Conservation (phyloP, 2,797 vertebrate species). For the Chelon auratus region DNA sequence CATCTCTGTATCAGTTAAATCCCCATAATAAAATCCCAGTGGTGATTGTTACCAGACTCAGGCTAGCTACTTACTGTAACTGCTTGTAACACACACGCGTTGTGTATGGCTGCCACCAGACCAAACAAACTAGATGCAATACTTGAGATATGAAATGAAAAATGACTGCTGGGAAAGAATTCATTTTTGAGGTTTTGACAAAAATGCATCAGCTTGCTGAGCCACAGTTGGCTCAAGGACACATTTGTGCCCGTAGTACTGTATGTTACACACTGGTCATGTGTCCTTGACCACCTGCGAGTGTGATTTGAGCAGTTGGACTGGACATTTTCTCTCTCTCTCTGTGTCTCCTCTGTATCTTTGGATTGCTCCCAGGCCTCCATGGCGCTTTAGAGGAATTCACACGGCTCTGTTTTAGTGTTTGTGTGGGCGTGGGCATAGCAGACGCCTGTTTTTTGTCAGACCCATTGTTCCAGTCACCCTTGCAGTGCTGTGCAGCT, state of each 20-base stretch:
- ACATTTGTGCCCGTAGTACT: conserved; percentile 1
- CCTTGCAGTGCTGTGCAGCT: conserved; percentile 32
- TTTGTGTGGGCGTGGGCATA: conserved; percentile 5
- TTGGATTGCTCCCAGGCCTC: conserved; percentile 52
- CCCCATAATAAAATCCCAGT: too few species aligned
- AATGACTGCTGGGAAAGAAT: neutral
- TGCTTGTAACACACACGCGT: too few species aligned
- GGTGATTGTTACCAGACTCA: too few species aligned
- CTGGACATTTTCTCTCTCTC: conserved; percentile 6
- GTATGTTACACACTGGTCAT: neutral
- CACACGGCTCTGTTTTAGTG: conserved; percentile 26
- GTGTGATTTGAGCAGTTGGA: conserved; percentile 33
- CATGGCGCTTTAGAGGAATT: conserved; percentile 53
- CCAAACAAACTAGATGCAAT: neutral
- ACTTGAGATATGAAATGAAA: neutral
- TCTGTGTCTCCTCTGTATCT: conserved; percentile 28
- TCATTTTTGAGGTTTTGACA: neutral
- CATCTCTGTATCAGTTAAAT: too few species aligned
- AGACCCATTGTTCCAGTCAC: conserved; percentile 51
- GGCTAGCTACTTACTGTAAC: too few species aligned
- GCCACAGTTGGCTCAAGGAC: conserved; percentile 6
- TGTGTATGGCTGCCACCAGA: neutral
- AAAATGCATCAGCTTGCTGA: neutral
- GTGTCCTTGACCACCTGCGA: conserved; percentile 49
- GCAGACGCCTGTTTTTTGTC: conserved; percentile 23